These are phyloP conservation scores for Sarcophaga carnaria DNA, from an alignment of 2,888 invertebrate genomes.

Conservation along the genomic window DNA sequence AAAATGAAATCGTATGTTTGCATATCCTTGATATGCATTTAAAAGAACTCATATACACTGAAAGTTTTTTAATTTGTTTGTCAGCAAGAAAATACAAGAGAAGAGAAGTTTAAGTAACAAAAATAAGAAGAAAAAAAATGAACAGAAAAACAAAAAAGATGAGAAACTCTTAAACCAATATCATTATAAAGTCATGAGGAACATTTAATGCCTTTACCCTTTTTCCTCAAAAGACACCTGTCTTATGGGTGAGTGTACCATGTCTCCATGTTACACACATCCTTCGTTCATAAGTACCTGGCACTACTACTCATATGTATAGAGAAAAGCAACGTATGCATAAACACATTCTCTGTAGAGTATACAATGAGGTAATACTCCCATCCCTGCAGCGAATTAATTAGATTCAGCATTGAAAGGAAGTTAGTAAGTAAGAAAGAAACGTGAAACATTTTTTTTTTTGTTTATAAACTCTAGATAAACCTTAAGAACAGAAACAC, in stretches of 20 bases:
- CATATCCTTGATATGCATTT: conserved; percentile 67
- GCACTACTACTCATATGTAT: conserved; percentile 28
- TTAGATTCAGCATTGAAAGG: conserved; percentile 75
- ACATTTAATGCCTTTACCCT: conserved; percentile 53
- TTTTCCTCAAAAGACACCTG: conserved; percentile 60
- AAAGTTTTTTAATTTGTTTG: conserved; percentile 68
- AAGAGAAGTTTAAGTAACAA: conserved; percentile 32
- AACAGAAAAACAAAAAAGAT: background rate
- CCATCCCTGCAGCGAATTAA: conserved; percentile 74
- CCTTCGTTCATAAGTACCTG: background rate
- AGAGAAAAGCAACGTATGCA: background rate
- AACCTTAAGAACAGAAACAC: conserved; percentile 28
- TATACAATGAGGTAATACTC: background rate
- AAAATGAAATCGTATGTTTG: conserved; percentile 41
- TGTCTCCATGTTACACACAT: background rate
- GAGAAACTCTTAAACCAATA: conserved; percentile 63
- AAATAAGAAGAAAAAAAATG: background rate
- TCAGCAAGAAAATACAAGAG: background rate
- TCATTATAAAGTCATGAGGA: conserved; percentile 64
- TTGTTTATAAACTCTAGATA: conserved; percentile 47
- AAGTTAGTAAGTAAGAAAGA: conserved; percentile 23
- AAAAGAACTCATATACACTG: conserved; percentile 35
- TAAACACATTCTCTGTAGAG: background rate
- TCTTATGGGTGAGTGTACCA: conserved; percentile 4
- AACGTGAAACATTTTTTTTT: conserved; percentile 38